Evolutionary conservation across 2,888 invertebrate genomes (phyloP).

Genomic region (Andrena haemorrhoa): DNA sequence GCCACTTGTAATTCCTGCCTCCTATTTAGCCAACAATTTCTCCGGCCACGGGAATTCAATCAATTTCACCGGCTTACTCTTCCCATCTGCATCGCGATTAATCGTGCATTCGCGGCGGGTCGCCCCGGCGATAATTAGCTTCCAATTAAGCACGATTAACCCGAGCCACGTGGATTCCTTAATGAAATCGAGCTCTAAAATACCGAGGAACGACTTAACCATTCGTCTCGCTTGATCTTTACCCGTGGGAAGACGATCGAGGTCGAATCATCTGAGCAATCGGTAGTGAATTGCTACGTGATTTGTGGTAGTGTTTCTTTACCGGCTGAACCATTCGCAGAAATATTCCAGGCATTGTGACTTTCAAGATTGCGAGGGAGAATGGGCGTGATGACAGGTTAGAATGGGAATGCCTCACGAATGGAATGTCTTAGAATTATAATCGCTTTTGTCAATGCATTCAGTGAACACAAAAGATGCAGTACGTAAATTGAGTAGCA

Average conservation of each 20-base stretch:
- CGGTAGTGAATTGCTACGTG: not conserved
- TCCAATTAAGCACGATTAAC: conserved; percentile 7
- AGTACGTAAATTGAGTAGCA: no score
- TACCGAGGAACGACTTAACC: not conserved
- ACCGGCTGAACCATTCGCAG: not conserved
- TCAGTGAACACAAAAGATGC: no score
- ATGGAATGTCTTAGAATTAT: no score
- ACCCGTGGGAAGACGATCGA: not conserved
- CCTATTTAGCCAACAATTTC: conserved; percentile 37
- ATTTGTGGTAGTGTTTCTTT: not conserved
- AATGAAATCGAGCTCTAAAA: conserved; percentile 1
- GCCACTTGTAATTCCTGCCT: conserved; percentile 39
- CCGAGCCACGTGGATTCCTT: not conserved
- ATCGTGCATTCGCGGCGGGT: conserved; percentile 1
- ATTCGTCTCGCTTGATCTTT: conserved; percentile 8
- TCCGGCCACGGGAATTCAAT: conserved; percentile 18
- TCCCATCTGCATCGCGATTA: not conserved
- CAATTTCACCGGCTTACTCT: not conserved
- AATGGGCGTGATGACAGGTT: no score
- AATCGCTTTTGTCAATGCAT: no score
- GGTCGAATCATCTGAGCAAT: not conserved
- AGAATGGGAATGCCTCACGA: no score
- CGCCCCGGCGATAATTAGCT: conserved; percentile 15
- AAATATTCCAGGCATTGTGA: not conserved
- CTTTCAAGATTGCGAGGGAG: no score